These are phyloP conservation scores for Herpetotheres cachinnans DNA, from an alignment of 2,113 vertebrate species.

Conservation along the genomic window DNA sequence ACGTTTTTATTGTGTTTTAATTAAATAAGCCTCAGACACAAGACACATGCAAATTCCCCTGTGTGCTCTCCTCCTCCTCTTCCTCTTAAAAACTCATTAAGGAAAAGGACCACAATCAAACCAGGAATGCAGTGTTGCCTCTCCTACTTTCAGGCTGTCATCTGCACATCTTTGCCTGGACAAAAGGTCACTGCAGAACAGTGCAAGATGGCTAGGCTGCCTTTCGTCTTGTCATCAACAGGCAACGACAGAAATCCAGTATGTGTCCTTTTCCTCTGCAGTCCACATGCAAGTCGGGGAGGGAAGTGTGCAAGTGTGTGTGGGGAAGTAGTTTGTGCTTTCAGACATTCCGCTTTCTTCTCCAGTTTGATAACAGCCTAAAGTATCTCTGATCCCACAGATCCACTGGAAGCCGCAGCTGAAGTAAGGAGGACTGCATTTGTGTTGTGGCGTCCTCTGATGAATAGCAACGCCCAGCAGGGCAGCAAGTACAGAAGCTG, in stretches of 20 bases:
- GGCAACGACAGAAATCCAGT: background rate
- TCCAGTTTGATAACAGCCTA: background rate
- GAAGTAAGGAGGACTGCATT: background rate
- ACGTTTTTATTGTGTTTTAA: slow-evolving; percentile 79
- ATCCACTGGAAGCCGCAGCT: background rate
- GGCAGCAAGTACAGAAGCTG: background rate
- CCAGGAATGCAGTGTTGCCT: slow-evolving; percentile 54
- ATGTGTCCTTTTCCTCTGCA: background rate
- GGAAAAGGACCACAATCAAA: slow-evolving; percentile 70
- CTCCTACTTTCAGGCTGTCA: slow-evolving; percentile 5
- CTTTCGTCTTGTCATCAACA: background rate
- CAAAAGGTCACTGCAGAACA: background rate
- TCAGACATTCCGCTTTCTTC: background rate
- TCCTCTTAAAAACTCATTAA: slow-evolving; percentile 74
- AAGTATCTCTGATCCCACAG: background rate
- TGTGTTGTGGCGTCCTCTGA: background rate
- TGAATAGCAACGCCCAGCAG: background rate
- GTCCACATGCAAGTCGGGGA: background rate
- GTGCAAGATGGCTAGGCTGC: background rate
- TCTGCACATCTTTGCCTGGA: background rate
- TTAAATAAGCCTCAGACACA: slow-evolving; percentile 73
- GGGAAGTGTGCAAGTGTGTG: background rate
- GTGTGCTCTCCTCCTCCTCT: slow-evolving; percentile 24
- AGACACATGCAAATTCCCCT: slow-evolving; percentile 45
- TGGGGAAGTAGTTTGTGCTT: background rate